Evolutionary conservation across 2,888 invertebrate genomes (phyloP).

Genomic region (Agrypnus murinus): DNA sequence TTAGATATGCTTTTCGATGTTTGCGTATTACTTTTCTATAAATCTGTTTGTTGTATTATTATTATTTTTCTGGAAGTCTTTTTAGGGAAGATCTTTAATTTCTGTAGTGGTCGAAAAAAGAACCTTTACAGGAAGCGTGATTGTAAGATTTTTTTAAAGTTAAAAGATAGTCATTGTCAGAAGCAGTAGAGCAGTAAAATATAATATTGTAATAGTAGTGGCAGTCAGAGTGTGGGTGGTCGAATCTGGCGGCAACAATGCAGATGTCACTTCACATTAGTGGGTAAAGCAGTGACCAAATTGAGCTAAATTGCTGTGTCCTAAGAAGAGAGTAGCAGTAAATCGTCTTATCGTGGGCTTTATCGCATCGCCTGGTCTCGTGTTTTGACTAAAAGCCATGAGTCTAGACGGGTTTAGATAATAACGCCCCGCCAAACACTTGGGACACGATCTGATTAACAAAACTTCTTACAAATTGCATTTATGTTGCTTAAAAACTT

Average conservation of each 20-base stretch:
- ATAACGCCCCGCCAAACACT: constrained; percentile 22
- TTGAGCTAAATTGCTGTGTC: constrained; percentile 50
- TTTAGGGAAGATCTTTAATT: no score
- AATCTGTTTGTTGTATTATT: constrained; percentile 8
- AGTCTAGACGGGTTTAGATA: constrained; percentile 51
- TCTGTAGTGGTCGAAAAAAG: no score
- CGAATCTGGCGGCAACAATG: constrained; percentile 49
- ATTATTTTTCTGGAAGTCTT: no score
- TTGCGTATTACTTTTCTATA: constrained; percentile 32
- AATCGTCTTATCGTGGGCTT: constrained; percentile 55
- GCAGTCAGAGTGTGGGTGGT: constrained; percentile 54
- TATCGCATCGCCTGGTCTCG: constrained; percentile 50
- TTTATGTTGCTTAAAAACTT: no score
- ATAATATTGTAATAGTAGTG: constrained; percentile 9
- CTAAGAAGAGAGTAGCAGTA: constrained; percentile 47
- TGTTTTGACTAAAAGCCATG: constrained; percentile 58
- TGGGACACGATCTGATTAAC: constrained; percentile 31
- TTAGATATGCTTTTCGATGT: constrained; percentile 33
- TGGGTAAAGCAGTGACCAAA: constrained; percentile 54
- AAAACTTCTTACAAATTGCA: constrained; percentile 23
- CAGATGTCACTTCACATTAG: constrained; percentile 58
- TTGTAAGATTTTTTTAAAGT: no score
- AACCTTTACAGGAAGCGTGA: no score
- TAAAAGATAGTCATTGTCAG: no score
- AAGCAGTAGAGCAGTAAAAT: not conserved